Evolutionary conservation across 2,888 invertebrate genomes (phyloP).

Genomic region (Dioctria rufipes): DNA sequence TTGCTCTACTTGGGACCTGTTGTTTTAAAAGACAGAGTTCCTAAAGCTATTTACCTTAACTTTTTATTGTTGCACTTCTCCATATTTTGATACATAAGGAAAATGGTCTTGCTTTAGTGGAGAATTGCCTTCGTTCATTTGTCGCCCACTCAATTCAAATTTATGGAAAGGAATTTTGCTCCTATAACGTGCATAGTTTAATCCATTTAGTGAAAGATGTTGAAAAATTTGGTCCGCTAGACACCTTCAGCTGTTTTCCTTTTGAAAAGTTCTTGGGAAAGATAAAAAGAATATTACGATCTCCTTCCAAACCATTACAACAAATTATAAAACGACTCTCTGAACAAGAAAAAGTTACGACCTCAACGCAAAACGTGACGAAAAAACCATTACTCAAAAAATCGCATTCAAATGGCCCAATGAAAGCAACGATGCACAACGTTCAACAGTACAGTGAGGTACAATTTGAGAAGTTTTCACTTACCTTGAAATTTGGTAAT

Average conservation of each 20-base stretch:
- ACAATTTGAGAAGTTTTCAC: too few relatives aligned
- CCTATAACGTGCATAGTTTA: neutral
- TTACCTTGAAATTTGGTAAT: too few relatives aligned
- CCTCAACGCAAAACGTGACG: neutral
- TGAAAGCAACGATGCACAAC: too few relatives aligned
- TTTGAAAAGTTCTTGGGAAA: neutral
- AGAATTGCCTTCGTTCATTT: neutral
- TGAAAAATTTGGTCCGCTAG: neutral
- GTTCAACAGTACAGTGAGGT: too few relatives aligned
- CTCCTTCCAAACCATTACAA: neutral
- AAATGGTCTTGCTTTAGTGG: neutral
- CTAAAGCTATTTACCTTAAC: neutral
- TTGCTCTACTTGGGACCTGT: neutral
- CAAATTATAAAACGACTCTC: neutral
- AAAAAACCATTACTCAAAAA: too few relatives aligned
- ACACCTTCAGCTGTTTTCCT: neutral
- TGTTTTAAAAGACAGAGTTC: neutral
- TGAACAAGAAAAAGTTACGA: neutral
- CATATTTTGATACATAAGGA: neutral
- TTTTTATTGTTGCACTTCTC: neutral
- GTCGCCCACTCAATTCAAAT: neutral
- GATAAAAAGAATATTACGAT: neutral
- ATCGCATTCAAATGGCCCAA: too few relatives aligned
- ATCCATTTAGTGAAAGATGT: neutral
- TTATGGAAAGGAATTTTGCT: neutral